Evolutionary conservation across 2,113 vertebrate species (phyloP), one percentile per base, ranked within the genome.

Genomic region (Agapornis roseicollis): DNA sequence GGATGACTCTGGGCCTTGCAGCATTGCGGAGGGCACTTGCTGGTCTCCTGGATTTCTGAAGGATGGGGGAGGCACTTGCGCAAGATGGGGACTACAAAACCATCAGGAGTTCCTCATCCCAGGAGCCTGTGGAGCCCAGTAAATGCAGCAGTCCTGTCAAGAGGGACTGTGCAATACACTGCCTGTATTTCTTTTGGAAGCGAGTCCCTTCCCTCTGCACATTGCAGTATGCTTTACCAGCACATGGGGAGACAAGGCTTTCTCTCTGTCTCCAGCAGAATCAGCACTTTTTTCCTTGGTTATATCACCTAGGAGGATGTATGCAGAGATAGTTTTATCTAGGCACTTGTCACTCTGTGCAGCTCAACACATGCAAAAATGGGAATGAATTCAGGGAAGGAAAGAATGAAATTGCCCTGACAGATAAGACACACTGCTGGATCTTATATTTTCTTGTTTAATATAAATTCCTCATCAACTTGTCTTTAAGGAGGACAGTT

Each of bases 111-210:
- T 80, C 44, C 52, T 55, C 52, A 60, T 39, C 28, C 27, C 15
- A 52, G 61, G 35, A 81, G 19, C 50, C 25, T 46, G 8, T n/a
- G 42, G 28, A 35, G 31, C 37, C 20, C 35, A 28, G 44, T 23
- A 88, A 72, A 47, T 39, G 17, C 25, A 28, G 9, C 55, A 91
- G 17, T 71, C 9, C 20, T 85, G 44, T 35, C 14, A 17, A 47
- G 35, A 69, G 27, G 27, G 17, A 18, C 42, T 1, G 0, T 74
- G 46, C 10, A 7, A 37, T 29, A 17, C 0, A 0, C 14, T 80
- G 13, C 41, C 42, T 29, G 5, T 0, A 0, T 85, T 76, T 72
- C 33, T 81, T 18, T 39, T 85, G n/a, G 24, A 44, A 53, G 22
- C 15, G 18, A 1, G 13, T 56, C 64, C 28, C 33, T 76, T n/a